Base-by-base conservation (phyloP, 2,888 invertebrate species). In the Venusia cambrica region DNA sequence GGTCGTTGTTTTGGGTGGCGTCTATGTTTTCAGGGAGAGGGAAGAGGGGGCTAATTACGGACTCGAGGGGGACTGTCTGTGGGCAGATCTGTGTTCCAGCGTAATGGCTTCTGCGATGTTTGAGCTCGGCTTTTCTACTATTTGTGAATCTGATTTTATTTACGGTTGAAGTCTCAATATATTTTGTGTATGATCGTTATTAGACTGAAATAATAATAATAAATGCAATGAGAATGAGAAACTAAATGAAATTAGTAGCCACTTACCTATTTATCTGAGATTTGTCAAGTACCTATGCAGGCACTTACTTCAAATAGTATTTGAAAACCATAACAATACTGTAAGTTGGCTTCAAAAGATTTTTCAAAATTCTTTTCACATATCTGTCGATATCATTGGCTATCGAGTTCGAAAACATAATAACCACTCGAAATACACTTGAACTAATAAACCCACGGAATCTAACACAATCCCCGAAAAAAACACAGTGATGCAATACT, bases 1-100 rank as follows among this genome's bases (percentile, higher is more conserved):
- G 51, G 51, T 62, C 60, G 72, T 67, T 74, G 68, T 70, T 74
- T 65, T 66, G 45, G 57, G 64, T 62, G 64, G 66, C 61, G 56
- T 60, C 62, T 70, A 52, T 67, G 65, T 75, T 73, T 68, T 60
- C 50, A 53, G 54, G 45, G 57, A 54, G 62, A 44, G 45, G 50
- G 39, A 39, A 43, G 36, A 38, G 56, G 63, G 57, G 62, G 65
- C 68, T 76, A 77, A 75, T 78, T 76, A 73, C 53, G 57, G 51
- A 36, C 42, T 30, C 11, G 29, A 29, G 48, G 39, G 34, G 31
- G 39, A 34, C 24, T 12, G 35, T 10, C 20, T 14, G 29, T 19
- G 30, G 39, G 31, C 32, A 28, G 41, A 65, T 64, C 70, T 71
- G 60, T 48, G 45, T 50, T 50, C 52, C 27, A 28, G 37, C 35